phyloP scores from a whole-genome alignment of 2,113 vertebrate species.

The Psilopogon haemacephalus region DNA sequence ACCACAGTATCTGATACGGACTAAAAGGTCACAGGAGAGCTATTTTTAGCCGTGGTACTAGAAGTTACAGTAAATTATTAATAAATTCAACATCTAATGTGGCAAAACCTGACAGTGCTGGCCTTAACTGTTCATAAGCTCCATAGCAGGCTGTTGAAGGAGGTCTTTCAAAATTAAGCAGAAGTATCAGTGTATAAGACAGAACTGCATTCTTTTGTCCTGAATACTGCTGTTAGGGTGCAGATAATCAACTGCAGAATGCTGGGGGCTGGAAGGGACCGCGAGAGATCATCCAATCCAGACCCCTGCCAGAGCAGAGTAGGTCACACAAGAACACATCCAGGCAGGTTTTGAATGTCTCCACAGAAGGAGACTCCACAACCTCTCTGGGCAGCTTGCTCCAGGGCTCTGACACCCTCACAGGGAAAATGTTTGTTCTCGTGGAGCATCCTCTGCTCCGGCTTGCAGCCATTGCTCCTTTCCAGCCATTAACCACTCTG shows the following conservation, averaged over 20 bases:
- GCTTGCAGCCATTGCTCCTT: too few species aligned
- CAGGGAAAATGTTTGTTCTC: too few species aligned
- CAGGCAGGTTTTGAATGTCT: too few species aligned
- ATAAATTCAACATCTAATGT: conserved; percentile 30
- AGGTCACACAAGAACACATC: too few species aligned
- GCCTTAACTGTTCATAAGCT: neutral
- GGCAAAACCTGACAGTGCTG: neutral
- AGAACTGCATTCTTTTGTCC: neutral
- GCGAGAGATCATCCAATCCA: too few species aligned
- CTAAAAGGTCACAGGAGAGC: neutral
- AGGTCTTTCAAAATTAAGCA: neutral
- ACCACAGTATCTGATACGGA: neutral
- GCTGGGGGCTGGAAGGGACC: too few species aligned
- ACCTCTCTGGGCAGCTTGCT: too few species aligned
- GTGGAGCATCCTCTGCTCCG: too few species aligned
- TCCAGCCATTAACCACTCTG: too few species aligned
- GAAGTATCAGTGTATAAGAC: neutral
- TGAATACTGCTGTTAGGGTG: neutral
- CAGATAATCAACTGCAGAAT: neutral
- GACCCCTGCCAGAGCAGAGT: too few species aligned
- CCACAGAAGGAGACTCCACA: too few species aligned
- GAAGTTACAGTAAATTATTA: conserved; percentile 39
- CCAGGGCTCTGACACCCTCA: too few species aligned
- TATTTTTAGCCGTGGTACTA: conserved; percentile 18
- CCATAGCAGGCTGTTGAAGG: neutral